These are phyloP conservation scores for Opisthograptis luteolata DNA, from an alignment of 2,888 invertebrate species.

Conservation along the genomic window DNA sequence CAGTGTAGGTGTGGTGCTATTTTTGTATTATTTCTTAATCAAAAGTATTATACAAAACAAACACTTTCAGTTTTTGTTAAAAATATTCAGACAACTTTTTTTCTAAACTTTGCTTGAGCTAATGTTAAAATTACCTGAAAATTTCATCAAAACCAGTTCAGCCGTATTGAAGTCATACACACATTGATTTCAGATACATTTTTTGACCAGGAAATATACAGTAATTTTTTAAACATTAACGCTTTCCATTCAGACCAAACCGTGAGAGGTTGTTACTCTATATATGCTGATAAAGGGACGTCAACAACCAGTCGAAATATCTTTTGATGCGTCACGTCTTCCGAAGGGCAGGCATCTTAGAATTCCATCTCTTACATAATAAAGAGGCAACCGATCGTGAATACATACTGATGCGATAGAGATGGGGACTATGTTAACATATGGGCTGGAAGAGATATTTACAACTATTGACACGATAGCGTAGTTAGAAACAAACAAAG, in stretches of 20 bases:
- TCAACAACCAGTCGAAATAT: neutral
- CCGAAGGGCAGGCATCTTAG: neutral
- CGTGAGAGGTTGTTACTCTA: neutral
- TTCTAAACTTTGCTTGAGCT: too few species aligned
- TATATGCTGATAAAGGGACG: neutral
- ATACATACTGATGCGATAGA: neutral
- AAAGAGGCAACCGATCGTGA: constrained; percentile 4
- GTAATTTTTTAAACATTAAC: neutral
- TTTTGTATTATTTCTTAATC: too few species aligned
- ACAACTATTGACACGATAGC: too few species aligned
- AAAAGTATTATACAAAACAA: too few species aligned
- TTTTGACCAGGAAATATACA: too few species aligned
- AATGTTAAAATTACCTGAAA: too few species aligned
- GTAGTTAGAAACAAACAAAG: too few species aligned
- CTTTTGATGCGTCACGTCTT: constrained; percentile 7
- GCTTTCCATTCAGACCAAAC: neutral
- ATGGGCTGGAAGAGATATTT: neutral
- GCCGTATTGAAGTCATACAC: too few species aligned
- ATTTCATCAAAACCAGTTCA: too few species aligned
- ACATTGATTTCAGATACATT: too few species aligned
- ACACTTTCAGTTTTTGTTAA: too few species aligned
- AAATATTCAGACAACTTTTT: too few species aligned
- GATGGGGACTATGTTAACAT: neutral
- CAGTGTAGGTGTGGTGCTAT: neutral
- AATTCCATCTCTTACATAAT: constrained; percentile 4